Conservation (phyloP, 2,797 vertebrate species). For the Carcharodon carcharias region DNA sequence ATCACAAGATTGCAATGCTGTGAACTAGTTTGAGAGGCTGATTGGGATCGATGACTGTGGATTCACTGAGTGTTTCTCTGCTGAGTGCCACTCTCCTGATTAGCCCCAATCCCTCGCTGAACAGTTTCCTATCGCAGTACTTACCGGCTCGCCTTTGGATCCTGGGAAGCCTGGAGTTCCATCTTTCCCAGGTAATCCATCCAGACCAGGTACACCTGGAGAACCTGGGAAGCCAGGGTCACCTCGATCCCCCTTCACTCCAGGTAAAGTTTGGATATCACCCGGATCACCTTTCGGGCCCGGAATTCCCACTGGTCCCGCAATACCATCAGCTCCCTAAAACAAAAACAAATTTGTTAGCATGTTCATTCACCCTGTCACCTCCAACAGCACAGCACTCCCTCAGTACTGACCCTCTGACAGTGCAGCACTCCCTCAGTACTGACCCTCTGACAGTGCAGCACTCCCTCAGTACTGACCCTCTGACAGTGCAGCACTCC, state of each 20-base stretch:
- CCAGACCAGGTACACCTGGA: slow-evolving; percentile 67
- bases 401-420: background rate
- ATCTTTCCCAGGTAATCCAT: slow-evolving; percentile 74
- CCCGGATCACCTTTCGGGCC: slow-evolving; percentile 89
- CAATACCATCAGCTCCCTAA: slow-evolving; percentile 68
- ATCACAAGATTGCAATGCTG: no score
- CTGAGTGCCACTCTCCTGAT: no score
- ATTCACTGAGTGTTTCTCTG: background rate
- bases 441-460: background rate
- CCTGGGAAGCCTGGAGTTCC: slow-evolving; percentile 73
- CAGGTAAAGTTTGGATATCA: slow-evolving; percentile 65
- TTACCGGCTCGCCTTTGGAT: slow-evolving; percentile 78
- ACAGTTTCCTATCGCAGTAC: slow-evolving; percentile 38
- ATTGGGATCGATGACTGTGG: background rate
- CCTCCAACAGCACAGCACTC: background rate
- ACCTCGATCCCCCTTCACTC: slow-evolving; percentile 86
- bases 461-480: background rate
- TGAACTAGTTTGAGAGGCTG: no score
- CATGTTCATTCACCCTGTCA: background rate
- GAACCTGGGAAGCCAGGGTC: slow-evolving; percentile 65
- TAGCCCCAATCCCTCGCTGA: no score
- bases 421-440: background rate
- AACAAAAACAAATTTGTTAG: slow-evolving; percentile 38
- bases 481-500: no score
- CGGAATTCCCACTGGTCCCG: slow-evolving; percentile 74